A percentile compares a stretch with the other conserved stretches of the same genome.
These are phyloP conservation scores for Hippotragus niger DNA, from an alignment of 2,113 vertebrate species.

Conservation along the genomic window DNA sequence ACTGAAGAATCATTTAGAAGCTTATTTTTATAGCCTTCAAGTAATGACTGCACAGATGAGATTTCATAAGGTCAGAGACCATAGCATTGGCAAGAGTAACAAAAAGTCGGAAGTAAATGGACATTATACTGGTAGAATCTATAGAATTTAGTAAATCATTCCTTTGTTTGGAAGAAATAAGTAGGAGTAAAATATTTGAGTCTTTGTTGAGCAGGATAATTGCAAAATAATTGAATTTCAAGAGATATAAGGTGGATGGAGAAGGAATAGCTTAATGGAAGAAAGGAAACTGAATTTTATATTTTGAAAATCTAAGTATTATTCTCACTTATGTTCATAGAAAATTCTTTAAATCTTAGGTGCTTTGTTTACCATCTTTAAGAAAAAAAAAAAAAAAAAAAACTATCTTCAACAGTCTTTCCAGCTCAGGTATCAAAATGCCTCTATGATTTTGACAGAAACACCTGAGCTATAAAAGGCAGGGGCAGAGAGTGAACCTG, in stretches of 20 bases:
- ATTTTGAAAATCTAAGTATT: background rate
- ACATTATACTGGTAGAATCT: fast-evolving
- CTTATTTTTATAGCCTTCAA: background rate
- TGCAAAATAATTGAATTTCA: background rate
- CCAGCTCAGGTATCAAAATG: background rate
- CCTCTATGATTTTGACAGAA: background rate
- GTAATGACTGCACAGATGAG: background rate
- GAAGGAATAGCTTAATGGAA: background rate
- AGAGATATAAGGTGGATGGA: background rate
- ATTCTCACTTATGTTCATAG: background rate
- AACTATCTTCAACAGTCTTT: background rate
- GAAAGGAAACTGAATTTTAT: background rate
- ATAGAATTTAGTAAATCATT: background rate
- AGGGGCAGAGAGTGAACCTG: background rate
- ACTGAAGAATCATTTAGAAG: background rate
- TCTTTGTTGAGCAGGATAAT: background rate
- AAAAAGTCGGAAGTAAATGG: fast-evolving
- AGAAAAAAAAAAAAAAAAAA: background rate
- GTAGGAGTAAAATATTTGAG: background rate
- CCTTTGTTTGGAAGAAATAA: background rate
- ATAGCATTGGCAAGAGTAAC: background rate
- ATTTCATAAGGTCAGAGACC: background rate
- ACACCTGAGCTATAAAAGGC: background rate
- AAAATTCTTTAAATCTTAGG: background rate
- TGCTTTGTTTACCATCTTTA: background rate